Conservation (phyloP, 1,140 invertebrate species). For the Pogonomyrmex californicus region DNA sequence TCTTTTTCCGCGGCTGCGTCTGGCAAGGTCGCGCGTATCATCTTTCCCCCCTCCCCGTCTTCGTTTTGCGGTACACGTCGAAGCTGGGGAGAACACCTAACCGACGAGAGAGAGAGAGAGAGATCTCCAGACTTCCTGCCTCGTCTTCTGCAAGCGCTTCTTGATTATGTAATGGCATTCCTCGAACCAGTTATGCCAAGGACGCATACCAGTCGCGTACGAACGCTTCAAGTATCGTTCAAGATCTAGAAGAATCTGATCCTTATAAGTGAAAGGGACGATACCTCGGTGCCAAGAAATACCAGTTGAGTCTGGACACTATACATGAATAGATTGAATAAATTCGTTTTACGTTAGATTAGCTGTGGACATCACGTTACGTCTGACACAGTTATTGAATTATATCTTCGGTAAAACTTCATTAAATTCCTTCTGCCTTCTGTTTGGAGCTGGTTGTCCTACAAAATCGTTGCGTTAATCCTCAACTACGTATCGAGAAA, state of each 20-base stretch:
- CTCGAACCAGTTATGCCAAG: conserved; percentile 72
- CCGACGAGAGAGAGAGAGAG: background rate
- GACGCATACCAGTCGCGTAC: conserved; percentile 55
- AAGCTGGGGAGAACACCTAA: background rate
- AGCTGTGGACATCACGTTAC: background rate
- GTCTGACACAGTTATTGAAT: background rate
- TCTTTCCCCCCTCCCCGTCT: background rate
- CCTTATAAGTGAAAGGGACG: background rate
- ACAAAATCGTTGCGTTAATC: too few relatives aligned
- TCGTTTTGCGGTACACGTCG: conserved; percentile 3
- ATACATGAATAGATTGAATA: background rate
- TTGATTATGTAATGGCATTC: conserved; percentile 73
- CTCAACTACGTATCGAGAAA: too few relatives aligned
- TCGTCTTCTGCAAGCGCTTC: background rate
- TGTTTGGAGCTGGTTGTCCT: too few relatives aligned
- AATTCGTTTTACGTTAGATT: background rate
- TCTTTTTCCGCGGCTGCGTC: background rate
- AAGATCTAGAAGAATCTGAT: conserved; percentile 13
- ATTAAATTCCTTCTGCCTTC: background rate
- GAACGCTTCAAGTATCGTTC: background rate
- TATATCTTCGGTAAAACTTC: background rate
- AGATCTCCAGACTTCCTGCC: conserved; percentile 44
- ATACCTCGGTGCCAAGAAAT: background rate
- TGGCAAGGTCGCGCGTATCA: background rate
- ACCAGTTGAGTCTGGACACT: background rate